phyloP scores from a whole-genome alignment of 1,140 invertebrate genomes.

The Chironomus tepperi region DNA sequence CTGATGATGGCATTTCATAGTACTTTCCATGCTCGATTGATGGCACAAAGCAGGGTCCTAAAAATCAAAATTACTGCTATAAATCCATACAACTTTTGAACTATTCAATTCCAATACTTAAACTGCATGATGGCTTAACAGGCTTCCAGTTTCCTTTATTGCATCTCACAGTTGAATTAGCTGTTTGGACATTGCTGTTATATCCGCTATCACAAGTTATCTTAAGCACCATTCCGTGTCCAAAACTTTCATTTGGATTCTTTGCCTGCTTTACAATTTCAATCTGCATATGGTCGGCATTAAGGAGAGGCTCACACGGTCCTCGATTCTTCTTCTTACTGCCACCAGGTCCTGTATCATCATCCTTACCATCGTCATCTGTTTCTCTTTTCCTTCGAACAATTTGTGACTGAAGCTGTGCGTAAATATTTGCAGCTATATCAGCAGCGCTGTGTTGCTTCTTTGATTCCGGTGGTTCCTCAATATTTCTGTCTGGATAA shows the following conservation, averaged over 20 bases:
- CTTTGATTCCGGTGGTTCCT: not conserved
- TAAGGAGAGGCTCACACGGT: slow-evolving; percentile 38
- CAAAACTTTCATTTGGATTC: slow-evolving; percentile 41
- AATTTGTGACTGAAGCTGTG: not conserved
- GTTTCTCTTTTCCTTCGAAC: not conserved
- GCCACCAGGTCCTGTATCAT: not conserved
- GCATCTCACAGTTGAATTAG: slow-evolving; percentile 67
- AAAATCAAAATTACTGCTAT: not conserved
- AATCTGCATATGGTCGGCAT: slow-evolving; percentile 27
- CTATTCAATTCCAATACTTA: slow-evolving; percentile 42
- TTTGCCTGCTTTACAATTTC: slow-evolving; percentile 36
- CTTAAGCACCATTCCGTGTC: slow-evolving; percentile 56
- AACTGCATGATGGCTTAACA: slow-evolving; percentile 61
- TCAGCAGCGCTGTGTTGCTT: not conserved
- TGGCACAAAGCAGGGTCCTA: slow-evolving; percentile 37
- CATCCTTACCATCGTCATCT: not conserved
- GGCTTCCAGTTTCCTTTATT: slow-evolving; percentile 73
- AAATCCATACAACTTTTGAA: no score
- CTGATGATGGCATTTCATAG: slow-evolving; percentile 34
- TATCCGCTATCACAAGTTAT: slow-evolving; percentile 67
- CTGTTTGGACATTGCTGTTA: slow-evolving; percentile 54
- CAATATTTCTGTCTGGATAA: not conserved
- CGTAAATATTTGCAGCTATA: not conserved
- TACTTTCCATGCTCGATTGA: slow-evolving; percentile 38
- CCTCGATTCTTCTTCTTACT: slow-evolving; percentile 41